These are phyloP conservation scores for Abramis brama DNA, from an alignment of 2,113 vertebrate species.

Conservation along the genomic window DNA sequence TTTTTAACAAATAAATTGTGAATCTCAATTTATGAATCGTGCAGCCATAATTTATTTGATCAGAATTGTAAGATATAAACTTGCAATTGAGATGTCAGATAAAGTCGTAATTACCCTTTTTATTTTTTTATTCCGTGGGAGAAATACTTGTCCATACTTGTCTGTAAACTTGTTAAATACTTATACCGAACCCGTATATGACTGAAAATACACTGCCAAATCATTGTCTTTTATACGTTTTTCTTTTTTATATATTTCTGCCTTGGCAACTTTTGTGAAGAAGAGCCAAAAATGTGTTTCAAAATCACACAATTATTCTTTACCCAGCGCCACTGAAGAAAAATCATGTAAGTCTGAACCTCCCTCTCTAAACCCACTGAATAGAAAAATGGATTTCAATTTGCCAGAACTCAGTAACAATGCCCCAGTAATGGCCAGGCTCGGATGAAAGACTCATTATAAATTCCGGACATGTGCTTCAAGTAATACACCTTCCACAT, in stretches of 20 bases:
- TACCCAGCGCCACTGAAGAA: not conserved
- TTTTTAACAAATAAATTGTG: too few species aligned
- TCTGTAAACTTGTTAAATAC: not conserved
- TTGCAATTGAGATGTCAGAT: too few species aligned
- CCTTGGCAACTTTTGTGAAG: not conserved
- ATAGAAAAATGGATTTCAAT: slow-evolving; percentile 30
- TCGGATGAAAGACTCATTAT: slow-evolving; percentile 16
- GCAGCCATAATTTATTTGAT: too few species aligned
- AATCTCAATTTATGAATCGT: too few species aligned
- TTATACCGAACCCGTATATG: not conserved
- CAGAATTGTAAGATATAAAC: too few species aligned
- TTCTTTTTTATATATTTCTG: not conserved
- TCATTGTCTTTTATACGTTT: not conserved
- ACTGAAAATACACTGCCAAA: slow-evolving; percentile 27
- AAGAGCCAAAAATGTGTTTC: not conserved
- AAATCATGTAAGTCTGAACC: not conserved
- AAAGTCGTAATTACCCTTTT: too few species aligned
- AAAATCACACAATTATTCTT: not conserved
- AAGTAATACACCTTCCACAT: slow-evolving; percentile 20
- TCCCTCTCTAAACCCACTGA: slow-evolving; percentile 21
- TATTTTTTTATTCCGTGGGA: too few species aligned
- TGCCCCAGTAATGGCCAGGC: not conserved
- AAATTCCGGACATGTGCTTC: slow-evolving; percentile 9
- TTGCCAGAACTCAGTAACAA: not conserved
- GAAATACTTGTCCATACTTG: too few species aligned